phyloP scores from a whole-genome alignment of 1,140 invertebrate genomes.

The Aricia agestis region DNA sequence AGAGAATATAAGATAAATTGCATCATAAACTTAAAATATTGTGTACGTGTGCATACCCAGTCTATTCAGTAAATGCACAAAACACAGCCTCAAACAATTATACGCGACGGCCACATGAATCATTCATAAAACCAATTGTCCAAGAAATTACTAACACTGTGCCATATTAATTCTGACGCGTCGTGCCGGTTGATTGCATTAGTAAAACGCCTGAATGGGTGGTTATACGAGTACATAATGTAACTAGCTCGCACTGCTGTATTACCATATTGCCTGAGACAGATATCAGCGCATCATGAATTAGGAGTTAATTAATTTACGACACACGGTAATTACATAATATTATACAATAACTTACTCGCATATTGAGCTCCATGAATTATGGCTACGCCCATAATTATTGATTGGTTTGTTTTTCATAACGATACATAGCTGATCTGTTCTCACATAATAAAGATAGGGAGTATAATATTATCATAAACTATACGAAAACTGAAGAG shows the following conservation, averaged over 20 bases:
- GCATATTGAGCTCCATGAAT: slow-evolving; percentile 24
- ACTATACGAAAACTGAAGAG: too few relatives aligned
- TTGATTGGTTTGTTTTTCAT: not conserved
- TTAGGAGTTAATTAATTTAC: slow-evolving; percentile 70
- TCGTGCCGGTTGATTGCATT: slow-evolving; percentile 28
- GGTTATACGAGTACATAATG: slow-evolving; percentile 12
- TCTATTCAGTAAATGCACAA: not conserved
- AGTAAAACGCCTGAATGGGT: slow-evolving; percentile 33
- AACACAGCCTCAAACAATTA: not conserved
- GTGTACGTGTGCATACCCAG: too few relatives aligned
- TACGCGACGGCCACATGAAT: not conserved
- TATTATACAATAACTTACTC: slow-evolving; percentile 51
- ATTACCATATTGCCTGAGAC: slow-evolving; percentile 35
- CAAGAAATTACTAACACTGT: slow-evolving; percentile 13
- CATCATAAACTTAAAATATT: too few relatives aligned
- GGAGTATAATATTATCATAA: too few relatives aligned
- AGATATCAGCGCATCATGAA: slow-evolving; percentile 52
- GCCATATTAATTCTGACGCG: not conserved
- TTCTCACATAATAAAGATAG: too few relatives aligned
- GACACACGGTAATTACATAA: slow-evolving; percentile 55
- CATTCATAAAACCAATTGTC: slow-evolving; percentile 2
- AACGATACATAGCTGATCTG: not conserved
- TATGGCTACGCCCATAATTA: not conserved
- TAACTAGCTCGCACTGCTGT: not conserved
- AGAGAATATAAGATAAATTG: too few relatives aligned